Conservation (phyloP, 2,113 vertebrate genomes). For the Acrocephalus arundinaceus region DNA sequence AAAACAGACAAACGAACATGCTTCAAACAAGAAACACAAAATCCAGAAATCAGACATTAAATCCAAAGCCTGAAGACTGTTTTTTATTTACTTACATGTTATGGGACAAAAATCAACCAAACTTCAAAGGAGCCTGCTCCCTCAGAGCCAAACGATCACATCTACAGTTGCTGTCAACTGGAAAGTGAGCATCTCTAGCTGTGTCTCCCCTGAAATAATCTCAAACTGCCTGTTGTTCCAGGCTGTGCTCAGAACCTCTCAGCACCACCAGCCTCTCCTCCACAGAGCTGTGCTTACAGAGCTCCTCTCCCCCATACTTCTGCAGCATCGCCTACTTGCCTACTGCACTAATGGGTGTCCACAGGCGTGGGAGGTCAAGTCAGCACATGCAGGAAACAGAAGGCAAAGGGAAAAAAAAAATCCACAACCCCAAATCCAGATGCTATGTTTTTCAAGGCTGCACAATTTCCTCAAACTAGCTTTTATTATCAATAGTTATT, state of each 20-base stretch:
- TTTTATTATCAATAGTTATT: conserved; percentile 33
- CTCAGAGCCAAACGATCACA: conserved; percentile 14
- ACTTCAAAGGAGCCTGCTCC: conserved; percentile 46
- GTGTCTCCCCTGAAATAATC: conserved; percentile 29
- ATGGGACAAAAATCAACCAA: conserved; percentile 2
- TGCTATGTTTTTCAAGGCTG: neutral
- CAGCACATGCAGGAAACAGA: conserved; percentile 16
- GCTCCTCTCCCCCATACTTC: conserved; percentile 43
- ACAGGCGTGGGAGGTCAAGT: neutral
- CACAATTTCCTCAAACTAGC: conserved; percentile 6
- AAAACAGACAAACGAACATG: neutral
- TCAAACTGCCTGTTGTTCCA: conserved; percentile 61
- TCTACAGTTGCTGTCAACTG: conserved; percentile 18
- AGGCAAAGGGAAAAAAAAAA: neutral
- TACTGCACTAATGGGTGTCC: neutral
- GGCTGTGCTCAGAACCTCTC: conserved; percentile 48
- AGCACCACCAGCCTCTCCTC: conserved; percentile 61
- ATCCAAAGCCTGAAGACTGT: neutral
- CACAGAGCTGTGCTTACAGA: neutral
- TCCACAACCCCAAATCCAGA: neutral
- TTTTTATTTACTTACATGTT: conserved; percentile 71
- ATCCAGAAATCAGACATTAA: neutral
- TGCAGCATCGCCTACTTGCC: neutral
- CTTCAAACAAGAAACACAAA: neutral
- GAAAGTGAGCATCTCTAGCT: conserved; percentile 25